phyloP scores from a whole-genome alignment of 1,140 invertebrate species.

The Drosophila littoralis region DNA sequence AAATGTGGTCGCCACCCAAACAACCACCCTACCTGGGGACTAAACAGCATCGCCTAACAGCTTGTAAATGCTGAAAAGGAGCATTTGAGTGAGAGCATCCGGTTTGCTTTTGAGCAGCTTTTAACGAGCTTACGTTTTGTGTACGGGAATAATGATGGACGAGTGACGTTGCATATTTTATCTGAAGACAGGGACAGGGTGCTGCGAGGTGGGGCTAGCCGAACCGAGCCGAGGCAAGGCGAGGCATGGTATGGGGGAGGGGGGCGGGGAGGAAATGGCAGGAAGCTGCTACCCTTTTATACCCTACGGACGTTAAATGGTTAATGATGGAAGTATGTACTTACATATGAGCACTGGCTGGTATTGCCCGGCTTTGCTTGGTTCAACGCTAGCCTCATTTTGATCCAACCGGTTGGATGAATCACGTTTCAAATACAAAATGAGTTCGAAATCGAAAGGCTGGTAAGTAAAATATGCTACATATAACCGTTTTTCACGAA shows the following conservation, averaged over 20 bases:
- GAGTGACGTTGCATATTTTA: conserved; percentile 72
- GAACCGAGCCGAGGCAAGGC: too few relatives aligned
- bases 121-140: conserved; percentile 71
- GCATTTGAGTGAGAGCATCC: conserved; percentile 49
- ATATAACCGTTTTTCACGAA: too few relatives aligned
- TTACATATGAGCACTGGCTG: neutral
- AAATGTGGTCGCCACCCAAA: conserved; percentile 18
- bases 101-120: conserved; percentile 62
- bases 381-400: too few relatives aligned
- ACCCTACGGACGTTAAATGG: neutral
- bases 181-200: conserved; percentile 5
- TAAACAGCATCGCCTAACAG: conserved; percentile 39
- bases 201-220: neutral
- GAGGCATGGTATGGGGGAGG: neutral
- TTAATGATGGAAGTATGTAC: neutral
- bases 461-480: too few relatives aligned
- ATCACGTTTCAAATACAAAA: too few relatives aligned
- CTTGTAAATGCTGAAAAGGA: conserved; percentile 51
- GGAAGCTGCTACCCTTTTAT: neutral
- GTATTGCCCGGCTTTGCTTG: neutral
- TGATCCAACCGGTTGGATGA: too few relatives aligned
- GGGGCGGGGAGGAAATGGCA: neutral
- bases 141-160: conserved; percentile 58
- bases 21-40: neutral
- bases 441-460: too few relatives aligned